These are phyloP conservation scores for Pseudorhiza aurosa DNA, from an alignment of 30 jellyfish, hydroid and myxozoan genomes.

Conservation along the genomic window DNA sequence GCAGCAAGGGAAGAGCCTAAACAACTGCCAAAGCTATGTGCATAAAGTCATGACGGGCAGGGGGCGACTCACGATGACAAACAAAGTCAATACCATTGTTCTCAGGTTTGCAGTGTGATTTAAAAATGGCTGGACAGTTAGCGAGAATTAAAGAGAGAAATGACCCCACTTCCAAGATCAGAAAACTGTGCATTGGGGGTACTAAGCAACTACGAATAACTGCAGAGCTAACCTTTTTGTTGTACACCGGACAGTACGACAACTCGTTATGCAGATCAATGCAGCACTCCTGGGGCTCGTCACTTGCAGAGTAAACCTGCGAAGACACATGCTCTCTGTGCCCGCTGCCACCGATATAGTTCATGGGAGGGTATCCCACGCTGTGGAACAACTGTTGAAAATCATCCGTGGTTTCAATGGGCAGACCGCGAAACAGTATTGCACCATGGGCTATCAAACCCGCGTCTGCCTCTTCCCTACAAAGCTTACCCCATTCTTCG, in stretches of 20 bases:
- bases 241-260: constrained; percentile 75
- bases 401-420: constrained; percentile 58
- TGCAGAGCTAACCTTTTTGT: constrained; percentile 90
- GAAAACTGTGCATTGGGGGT: too few relatives aligned
- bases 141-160: too few relatives aligned
- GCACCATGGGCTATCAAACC: constrained; percentile 60
- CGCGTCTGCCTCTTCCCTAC: constrained; percentile 54
- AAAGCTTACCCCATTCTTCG: constrained; percentile 49
- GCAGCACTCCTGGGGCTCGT: constrained; percentile 85
- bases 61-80: too few relatives aligned
- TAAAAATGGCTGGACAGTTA: too few relatives aligned
- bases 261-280: constrained; percentile 92
- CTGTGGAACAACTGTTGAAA: constrained; percentile 44
- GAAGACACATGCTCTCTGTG: constrained; percentile 56
- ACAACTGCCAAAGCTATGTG: too few relatives aligned
- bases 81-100: too few relatives aligned
- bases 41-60: too few relatives aligned
- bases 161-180: too few relatives aligned
- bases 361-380: constrained; percentile 62
- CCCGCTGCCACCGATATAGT: constrained; percentile 82
- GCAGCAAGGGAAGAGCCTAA: too few relatives aligned
- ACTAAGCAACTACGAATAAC: too few relatives aligned
- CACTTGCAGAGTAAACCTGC: constrained; percentile 84
- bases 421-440: constrained; percentile 69
- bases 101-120: too few relatives aligned